These are phyloP conservation scores for Ceratoteleas bidentatus DNA, from an alignment of 1,140 invertebrate genomes.

Conservation along the genomic window DNA sequence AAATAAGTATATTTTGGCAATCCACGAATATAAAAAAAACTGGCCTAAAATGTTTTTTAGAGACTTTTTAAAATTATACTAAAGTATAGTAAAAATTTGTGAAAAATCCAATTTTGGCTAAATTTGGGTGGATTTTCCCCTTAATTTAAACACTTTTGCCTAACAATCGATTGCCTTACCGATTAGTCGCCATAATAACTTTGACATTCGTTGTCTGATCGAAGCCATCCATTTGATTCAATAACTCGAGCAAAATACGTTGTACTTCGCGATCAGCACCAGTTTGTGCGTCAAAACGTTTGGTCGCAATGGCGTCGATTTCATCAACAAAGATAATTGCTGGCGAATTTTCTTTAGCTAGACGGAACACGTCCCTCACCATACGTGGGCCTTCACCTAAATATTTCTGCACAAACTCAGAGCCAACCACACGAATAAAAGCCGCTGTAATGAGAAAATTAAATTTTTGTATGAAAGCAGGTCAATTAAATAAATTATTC, in stretches of 20 bases:
- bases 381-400: slow-evolving; percentile 99
- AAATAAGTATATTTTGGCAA: too few relatives aligned
- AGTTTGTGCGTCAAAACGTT: slow-evolving; percentile 99
- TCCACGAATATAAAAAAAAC: too few relatives aligned
- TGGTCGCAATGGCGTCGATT: slow-evolving; percentile 99
- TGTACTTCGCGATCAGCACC: slow-evolving; percentile 99
- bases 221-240: slow-evolving; percentile 99
- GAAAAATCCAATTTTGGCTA: too few relatives aligned
- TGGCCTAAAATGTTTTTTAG: too few relatives aligned
- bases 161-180: too few relatives aligned
- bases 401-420: slow-evolving; percentile 99
- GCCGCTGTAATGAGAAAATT: slow-evolving; percentile 86
- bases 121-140: too few relatives aligned
- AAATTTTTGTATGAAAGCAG: too few relatives aligned
- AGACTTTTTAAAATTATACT: too few relatives aligned
- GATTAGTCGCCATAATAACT: slow-evolving; percentile 99
- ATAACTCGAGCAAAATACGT: slow-evolving; percentile 96
- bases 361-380: slow-evolving; percentile 99
- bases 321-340: slow-evolving; percentile 99
- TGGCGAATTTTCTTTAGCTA: slow-evolving; percentile 99
- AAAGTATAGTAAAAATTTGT: too few relatives aligned
- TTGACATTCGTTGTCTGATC: slow-evolving; percentile 99
- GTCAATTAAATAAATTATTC: too few relatives aligned
- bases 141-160: too few relatives aligned
- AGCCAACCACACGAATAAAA: slow-evolving; percentile 99